Evolutionary conservation across 1,140 invertebrate genomes (phyloP).

Genomic region (Macrocentrus cingulum): DNA sequence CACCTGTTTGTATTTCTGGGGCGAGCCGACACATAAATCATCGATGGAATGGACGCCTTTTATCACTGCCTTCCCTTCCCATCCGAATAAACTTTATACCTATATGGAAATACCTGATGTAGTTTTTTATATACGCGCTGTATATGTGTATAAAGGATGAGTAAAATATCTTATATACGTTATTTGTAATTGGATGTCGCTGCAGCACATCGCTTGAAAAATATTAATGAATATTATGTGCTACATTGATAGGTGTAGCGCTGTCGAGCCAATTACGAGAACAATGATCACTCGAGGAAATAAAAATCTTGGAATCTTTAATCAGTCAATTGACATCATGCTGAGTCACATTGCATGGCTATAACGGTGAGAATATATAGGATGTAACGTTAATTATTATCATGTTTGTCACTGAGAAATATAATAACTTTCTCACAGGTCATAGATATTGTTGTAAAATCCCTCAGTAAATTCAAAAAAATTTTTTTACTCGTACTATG

Average conservation of each 20-base stretch:
- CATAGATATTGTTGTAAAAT: too few relatives aligned
- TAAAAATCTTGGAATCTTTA: slow-evolving; percentile 1
- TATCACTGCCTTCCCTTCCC: slow-evolving; percentile 26
- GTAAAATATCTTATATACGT: too few relatives aligned
- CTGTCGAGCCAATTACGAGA: slow-evolving; percentile 4
- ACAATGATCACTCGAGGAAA: slow-evolving; percentile 5
- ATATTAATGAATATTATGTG: background rate
- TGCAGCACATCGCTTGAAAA: background rate
- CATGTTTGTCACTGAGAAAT: slow-evolving; percentile 9
- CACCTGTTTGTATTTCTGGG: slow-evolving; percentile 36
- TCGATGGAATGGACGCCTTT: slow-evolving; percentile 32
- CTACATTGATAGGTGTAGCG: background rate
- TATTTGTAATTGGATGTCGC: background rate
- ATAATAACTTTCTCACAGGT: slow-evolving; percentile 2
- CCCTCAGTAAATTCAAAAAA: too few relatives aligned
- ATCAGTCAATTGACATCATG: background rate
- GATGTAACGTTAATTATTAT: background rate
- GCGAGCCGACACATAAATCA: slow-evolving; percentile 34
- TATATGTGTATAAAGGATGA: background rate
- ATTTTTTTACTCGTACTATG: too few relatives aligned
- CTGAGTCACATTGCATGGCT: background rate
- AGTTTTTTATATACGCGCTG: background rate
- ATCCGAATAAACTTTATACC: slow-evolving; percentile 13
- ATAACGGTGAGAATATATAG: slow-evolving; percentile 6
- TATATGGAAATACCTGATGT: slow-evolving; percentile 8